These are phyloP conservation scores for Lasiurus borealis DNA, from an alignment of 2,113 vertebrate species.

Conservation along the genomic window DNA sequence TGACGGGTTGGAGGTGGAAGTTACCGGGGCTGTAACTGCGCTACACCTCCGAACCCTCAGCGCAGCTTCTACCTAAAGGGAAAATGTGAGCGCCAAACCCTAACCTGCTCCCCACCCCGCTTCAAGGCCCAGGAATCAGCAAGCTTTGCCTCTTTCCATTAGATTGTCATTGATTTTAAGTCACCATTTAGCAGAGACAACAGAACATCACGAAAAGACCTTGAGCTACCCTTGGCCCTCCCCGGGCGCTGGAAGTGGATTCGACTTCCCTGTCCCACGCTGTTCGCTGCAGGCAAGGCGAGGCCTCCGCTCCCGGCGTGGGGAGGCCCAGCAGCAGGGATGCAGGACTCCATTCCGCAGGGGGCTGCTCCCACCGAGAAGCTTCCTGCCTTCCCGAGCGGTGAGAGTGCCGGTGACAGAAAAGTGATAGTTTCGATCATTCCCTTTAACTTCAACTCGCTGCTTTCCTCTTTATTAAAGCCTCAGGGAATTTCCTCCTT, in stretches of 20 bases:
- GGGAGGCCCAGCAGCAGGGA: too few relatives aligned
- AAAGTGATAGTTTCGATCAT: neutral
- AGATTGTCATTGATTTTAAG: constrained; percentile 72
- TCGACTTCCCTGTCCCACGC: neutral
- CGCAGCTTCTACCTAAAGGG: constrained; percentile 14
- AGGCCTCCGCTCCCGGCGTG: neutral
- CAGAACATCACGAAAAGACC: constrained; percentile 32
- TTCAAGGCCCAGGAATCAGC: constrained; percentile 27
- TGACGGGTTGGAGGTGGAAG: neutral
- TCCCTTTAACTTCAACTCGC: neutral
- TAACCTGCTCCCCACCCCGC: neutral
- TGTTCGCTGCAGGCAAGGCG: neutral
- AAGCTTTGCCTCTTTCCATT: constrained; percentile 34
- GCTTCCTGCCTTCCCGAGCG: neutral
- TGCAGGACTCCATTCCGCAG: neutral
- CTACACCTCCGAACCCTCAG: neutral
- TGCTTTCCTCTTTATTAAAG: neutral
- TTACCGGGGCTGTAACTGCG: neutral
- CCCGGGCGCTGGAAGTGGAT: neutral
- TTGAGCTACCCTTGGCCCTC: constrained; percentile 47
- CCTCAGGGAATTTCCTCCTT: neutral
- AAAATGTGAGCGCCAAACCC: neutral
- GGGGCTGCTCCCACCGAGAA: neutral
- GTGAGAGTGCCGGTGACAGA: neutral
- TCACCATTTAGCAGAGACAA: constrained; percentile 55